Conservation (phyloP, 2,797 vertebrate species). For the Oreochromis grahami region DNA sequence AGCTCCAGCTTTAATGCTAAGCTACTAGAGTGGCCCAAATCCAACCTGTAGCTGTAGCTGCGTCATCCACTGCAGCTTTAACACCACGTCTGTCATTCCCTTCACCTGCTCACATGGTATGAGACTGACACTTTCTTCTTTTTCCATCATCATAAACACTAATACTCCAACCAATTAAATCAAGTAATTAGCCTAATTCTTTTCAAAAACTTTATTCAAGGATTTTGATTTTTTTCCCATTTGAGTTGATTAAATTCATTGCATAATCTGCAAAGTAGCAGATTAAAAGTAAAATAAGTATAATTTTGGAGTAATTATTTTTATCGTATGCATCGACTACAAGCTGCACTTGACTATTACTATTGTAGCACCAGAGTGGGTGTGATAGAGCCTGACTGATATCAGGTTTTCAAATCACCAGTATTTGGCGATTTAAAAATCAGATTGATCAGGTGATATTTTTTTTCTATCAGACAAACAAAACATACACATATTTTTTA, state of each 20-base stretch:
- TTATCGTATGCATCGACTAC: background rate
- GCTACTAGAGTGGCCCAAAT: background rate
- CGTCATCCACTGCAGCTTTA: background rate
- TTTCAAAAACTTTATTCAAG: background rate
- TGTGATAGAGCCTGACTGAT: background rate
- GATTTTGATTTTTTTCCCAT: background rate
- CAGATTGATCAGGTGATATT: background rate
- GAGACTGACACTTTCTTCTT: background rate
- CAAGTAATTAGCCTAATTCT: background rate
- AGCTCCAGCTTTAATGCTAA: background rate
- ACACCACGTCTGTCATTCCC: background rate
- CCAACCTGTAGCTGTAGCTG: background rate
- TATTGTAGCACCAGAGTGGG: background rate
- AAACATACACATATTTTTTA: background rate
- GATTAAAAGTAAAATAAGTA: no score
- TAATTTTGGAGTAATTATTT: background rate
- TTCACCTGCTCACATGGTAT: background rate
- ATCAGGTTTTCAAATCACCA: background rate
- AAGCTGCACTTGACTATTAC: background rate
- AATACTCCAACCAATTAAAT: background rate
- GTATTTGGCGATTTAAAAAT: background rate
- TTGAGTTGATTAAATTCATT: background rate
- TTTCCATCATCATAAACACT: background rate
- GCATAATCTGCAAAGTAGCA: no score
- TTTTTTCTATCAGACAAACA: background rate